phyloP scores from a whole-genome alignment of 2,113 vertebrate species.

The Todiramphus saurophagus region DNA sequence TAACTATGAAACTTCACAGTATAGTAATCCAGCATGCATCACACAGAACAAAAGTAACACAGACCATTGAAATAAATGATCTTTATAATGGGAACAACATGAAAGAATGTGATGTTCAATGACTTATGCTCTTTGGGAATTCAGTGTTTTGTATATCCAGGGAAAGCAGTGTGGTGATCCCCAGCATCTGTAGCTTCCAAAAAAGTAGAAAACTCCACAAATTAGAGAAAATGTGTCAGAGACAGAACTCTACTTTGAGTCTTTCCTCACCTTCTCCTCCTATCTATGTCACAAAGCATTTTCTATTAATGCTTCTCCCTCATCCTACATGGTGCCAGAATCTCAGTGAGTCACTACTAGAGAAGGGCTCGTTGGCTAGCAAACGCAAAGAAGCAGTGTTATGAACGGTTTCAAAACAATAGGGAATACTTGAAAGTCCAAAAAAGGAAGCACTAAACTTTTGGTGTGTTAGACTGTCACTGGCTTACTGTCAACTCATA shows the following conservation, averaged over 20 bases:
- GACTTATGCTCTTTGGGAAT: neutral
- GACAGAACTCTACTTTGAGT: conserved; percentile 34
- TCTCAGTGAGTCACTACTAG: conserved; percentile 35
- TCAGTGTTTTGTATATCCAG: neutral
- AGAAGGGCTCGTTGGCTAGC: conserved; percentile 30
- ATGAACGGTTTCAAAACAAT: conserved; percentile 31
- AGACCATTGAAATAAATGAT: neutral
- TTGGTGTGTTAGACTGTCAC: conserved; percentile 10
- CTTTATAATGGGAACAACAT: neutral
- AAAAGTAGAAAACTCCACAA: neutral
- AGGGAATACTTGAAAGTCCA: conserved; percentile 42
- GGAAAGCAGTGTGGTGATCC: neutral
- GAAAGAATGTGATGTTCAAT: neutral
- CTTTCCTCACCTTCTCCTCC: conserved; percentile 7
- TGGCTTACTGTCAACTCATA: conserved; percentile 61
- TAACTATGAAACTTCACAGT: neutral
- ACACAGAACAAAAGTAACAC: neutral
- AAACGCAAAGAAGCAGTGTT: conserved; percentile 6
- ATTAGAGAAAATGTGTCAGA: neutral
- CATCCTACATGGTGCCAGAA: conserved; percentile 2
- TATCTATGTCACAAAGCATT: neutral
- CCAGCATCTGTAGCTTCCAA: neutral
- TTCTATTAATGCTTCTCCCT: conserved; percentile 6
- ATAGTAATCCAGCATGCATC: neutral
- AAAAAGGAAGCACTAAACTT: conserved; percentile 65